These are phyloP conservation scores for Tachina fera DNA, from an alignment of 2,888 invertebrate species.

Conservation along the genomic window DNA sequence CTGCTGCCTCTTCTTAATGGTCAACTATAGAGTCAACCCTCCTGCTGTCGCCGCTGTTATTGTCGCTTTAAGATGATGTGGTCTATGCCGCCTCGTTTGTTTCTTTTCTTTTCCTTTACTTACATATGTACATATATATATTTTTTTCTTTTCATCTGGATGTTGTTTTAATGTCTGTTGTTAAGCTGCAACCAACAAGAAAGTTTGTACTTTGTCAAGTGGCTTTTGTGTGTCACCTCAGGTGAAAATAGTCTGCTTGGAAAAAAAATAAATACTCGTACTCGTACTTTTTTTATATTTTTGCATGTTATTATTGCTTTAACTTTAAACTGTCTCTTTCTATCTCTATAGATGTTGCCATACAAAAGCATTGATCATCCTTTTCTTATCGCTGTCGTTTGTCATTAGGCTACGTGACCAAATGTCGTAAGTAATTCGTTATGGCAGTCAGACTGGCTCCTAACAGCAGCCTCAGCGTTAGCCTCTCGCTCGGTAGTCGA, in stretches of 20 bases:
- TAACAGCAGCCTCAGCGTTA: constrained; percentile 47
- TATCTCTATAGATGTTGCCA: constrained; percentile 19
- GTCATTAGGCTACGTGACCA: constrained; percentile 72
- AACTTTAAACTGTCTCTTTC: constrained; percentile 28
- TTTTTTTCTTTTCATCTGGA: background rate
- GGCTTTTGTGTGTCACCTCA: constrained; percentile 71
- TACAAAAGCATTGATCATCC: constrained; percentile 68
- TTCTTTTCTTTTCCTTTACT: constrained; percentile 4
- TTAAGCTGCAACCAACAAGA: constrained; percentile 28
- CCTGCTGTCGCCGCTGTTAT: constrained; percentile 70
- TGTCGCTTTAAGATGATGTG: constrained; percentile 63
- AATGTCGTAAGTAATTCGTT: constrained; percentile 71
- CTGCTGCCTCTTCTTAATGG: constrained; percentile 52
- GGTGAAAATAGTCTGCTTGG: constrained; percentile 66
- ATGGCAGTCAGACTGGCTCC: constrained; percentile 66
- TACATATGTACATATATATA: background rate
- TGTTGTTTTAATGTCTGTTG: constrained; percentile 22
- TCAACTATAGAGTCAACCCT: constrained; percentile 52
- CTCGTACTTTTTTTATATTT: background rate
- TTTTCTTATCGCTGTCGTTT: constrained; percentile 70
- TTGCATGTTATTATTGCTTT: constrained; percentile 46
- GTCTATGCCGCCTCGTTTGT: constrained; percentile 59
- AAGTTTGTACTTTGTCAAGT: constrained; percentile 64
- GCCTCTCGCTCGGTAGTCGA: constrained; percentile 46
- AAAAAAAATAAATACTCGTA: background rate